Conservation (phyloP, 1,140 invertebrate genomes). For the Globodera ellingtonae region DNA sequence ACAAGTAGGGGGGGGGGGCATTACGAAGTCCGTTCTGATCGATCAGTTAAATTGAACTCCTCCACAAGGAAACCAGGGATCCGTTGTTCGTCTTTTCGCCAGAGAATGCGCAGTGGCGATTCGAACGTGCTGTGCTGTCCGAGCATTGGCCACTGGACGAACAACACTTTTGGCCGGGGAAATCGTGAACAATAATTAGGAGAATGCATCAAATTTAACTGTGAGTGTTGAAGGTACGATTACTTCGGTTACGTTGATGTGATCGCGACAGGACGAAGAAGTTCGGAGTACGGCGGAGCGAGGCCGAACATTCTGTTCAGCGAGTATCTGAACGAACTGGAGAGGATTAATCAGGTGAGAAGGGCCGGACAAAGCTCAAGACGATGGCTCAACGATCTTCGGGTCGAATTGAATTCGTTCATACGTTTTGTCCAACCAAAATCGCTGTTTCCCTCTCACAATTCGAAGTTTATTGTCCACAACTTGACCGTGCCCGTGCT, state of each 20-base stretch:
- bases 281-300: slow-evolving; percentile 41
- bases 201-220: slow-evolving; percentile 15
- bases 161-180: slow-evolving; percentile 63
- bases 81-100: slow-evolving; percentile 64
- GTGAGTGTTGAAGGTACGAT: slow-evolving; percentile 44
- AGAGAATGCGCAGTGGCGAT: slow-evolving; percentile 61
- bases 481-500: slow-evolving; percentile 53
- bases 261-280: slow-evolving; percentile 53
- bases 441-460: too few relatives aligned
- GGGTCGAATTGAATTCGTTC: neutral
- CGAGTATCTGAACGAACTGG: slow-evolving; percentile 58
- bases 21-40: neutral
- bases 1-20: slow-evolving; percentile 44
- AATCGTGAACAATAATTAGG: slow-evolving; percentile 51
- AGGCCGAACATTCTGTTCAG: slow-evolving; percentile 58
- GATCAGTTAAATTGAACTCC: neutral
- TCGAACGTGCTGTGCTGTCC: slow-evolving; percentile 56
- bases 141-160: slow-evolving; percentile 63
- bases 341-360: slow-evolving; percentile 57
- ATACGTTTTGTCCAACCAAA: neutral
- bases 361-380: too few relatives aligned
- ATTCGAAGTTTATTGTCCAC: slow-evolving; percentile 48
- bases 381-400: too few relatives aligned
- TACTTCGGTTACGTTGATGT: slow-evolving; percentile 62
- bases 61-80: slow-evolving; percentile 54